Evolutionary conservation across 2,888 invertebrate species (phyloP).

Genomic region (Oscheius sp.): DNA sequence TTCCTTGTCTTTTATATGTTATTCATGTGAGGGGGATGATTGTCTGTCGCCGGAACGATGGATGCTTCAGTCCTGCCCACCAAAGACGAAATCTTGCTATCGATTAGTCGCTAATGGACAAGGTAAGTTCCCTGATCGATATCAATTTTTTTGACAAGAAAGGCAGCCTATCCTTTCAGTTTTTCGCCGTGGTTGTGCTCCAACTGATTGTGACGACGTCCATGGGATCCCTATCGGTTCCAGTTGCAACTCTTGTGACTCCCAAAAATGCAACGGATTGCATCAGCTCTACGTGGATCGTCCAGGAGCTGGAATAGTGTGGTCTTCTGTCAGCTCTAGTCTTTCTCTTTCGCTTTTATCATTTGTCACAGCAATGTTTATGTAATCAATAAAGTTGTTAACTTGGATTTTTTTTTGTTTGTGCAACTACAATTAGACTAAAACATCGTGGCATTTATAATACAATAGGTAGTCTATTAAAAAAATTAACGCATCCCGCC

Average conservation of each 20-base stretch:
- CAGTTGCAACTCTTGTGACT: slow-evolving; percentile 13
- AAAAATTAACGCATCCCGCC: too few relatives aligned
- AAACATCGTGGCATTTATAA: too few relatives aligned
- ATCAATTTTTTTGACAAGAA: not conserved
- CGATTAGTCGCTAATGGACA: not conserved
- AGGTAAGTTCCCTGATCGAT: not conserved
- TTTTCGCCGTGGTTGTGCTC: slow-evolving; percentile 24
- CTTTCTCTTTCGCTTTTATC: too few relatives aligned
- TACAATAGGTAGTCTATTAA: too few relatives aligned
- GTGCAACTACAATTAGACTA: too few relatives aligned
- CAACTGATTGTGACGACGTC: slow-evolving; percentile 4
- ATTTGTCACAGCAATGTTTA: too few relatives aligned
- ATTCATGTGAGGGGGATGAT: slow-evolving; percentile 10
- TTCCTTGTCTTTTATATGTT: not conserved
- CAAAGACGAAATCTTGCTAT: not conserved
- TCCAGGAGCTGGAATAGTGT: too few relatives aligned
- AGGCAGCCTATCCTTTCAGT: not conserved
- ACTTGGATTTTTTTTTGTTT: too few relatives aligned
- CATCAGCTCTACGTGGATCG: too few relatives aligned
- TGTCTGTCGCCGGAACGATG: slow-evolving; percentile 6
- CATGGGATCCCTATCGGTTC: not conserved
- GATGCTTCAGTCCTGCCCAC: slow-evolving; percentile 6
- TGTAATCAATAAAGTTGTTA: too few relatives aligned
- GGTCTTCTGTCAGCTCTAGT: too few relatives aligned
- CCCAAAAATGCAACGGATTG: slow-evolving; percentile 16